phyloP scores from a whole-genome alignment of 2,113 vertebrate genomes.

The Centropus unirufus region DNA sequence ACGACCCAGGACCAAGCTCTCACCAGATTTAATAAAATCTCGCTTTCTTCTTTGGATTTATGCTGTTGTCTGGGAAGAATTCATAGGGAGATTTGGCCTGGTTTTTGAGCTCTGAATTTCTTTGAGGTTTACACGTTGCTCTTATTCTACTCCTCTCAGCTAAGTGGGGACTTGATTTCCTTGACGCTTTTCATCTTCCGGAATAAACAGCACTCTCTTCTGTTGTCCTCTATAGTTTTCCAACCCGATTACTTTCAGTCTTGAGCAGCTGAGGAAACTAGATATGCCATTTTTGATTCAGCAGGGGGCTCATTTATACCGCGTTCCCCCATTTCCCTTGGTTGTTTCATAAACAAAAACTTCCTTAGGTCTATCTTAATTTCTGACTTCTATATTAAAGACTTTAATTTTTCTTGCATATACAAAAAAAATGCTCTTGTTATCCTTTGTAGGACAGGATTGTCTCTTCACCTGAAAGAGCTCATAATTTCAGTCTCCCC shows the following conservation, averaged over 20 bases:
- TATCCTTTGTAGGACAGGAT: neutral
- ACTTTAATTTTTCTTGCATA: neutral
- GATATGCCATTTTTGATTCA: constrained; percentile 29
- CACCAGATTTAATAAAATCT: neutral
- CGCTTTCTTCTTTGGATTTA: constrained; percentile 18
- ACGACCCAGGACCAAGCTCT: neutral
- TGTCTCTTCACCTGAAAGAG: neutral
- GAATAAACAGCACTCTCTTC: constrained; percentile 43
- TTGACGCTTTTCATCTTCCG: constrained; percentile 47
- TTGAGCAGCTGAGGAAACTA: constrained; percentile 14
- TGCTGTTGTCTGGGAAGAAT: constrained; percentile 35
- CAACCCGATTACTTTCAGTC: constrained; percentile 36
- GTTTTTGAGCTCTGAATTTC: constrained; percentile 23
- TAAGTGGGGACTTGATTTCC: constrained; percentile 32
- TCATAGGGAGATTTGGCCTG: constrained; percentile 16
- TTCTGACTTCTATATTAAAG: constrained; percentile 1
- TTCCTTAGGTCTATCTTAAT: neutral
- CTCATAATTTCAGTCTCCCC: neutral
- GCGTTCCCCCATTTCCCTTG: neutral
- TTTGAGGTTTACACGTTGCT: constrained; percentile 16
- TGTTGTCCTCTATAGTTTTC: constrained; percentile 38
- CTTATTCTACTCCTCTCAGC: neutral
- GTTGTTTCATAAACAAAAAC: neutral
- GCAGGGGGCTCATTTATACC: neutral
- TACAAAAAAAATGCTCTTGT: neutral